A percentile compares a stretch with the other conserved stretches of the same genome.
Conservation (phyloP, 2,888 invertebrate species). For the Lepidochrysops patricia region DNA sequence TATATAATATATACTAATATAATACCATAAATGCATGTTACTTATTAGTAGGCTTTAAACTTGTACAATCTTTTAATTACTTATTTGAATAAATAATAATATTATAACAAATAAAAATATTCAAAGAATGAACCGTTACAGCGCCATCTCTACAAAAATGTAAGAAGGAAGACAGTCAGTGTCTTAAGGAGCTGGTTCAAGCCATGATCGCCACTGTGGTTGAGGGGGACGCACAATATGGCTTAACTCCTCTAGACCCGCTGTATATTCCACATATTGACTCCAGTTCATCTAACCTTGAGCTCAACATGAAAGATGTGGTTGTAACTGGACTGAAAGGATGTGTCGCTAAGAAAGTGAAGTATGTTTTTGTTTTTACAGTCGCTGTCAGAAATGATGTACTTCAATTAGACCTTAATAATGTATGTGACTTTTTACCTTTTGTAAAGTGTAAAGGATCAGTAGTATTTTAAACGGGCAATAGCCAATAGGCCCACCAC, state of each 20-base stretch:
- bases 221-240: conserved; percentile 36
- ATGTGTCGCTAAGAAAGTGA: conserved; percentile 7
- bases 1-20: too few relatives aligned
- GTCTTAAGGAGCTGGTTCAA: conserved; percentile 35
- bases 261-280: conserved; percentile 35
- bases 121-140: too few relatives aligned
- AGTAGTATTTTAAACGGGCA: too few relatives aligned
- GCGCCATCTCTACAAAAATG: conserved; percentile 41
- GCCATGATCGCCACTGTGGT: conserved; percentile 32
- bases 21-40: too few relatives aligned
- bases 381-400: neutral
- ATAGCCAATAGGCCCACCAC: too few relatives aligned
- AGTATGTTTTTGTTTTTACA: neutral
- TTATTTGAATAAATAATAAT: too few relatives aligned
- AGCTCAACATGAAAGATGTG: neutral
- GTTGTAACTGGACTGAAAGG: neutral
- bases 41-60: too few relatives aligned
- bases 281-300: conserved; percentile 31
- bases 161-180: conserved; percentile 38
- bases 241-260: conserved; percentile 40
- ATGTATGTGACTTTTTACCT: too few relatives aligned
- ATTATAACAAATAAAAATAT: too few relatives aligned
- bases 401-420: too few relatives aligned
- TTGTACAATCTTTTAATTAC: too few relatives aligned
- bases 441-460: too few relatives aligned